phyloP scores from a whole-genome alignment of 1,140 invertebrate genomes.

The Drosophila jambulina region DNA sequence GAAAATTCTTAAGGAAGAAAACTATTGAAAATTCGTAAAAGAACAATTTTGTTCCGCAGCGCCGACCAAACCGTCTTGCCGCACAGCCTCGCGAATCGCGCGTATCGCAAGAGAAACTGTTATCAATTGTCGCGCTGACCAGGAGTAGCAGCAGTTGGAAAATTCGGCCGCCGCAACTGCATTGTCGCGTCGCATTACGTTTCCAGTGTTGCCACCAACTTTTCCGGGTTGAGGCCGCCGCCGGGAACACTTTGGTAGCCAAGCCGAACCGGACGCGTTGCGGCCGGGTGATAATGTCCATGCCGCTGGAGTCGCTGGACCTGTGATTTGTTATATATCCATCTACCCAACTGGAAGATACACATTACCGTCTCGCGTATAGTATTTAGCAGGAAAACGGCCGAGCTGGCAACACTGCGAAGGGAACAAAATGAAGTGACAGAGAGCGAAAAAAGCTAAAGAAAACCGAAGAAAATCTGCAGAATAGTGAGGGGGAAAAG shows the following conservation, averaged over 20 bases:
- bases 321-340: conserved; percentile 1
- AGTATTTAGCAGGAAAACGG: conserved; percentile 59
- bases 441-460: conserved; percentile 26
- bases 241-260: conserved; percentile 20
- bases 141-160: background rate
- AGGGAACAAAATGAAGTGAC: conserved; percentile 71
- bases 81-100: conserved; percentile 2
- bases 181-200: conserved; percentile 70
- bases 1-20: conserved; percentile 55
- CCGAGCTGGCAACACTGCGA: conserved; percentile 64
- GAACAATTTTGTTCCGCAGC: conserved; percentile 2
- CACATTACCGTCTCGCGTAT: conserved; percentile 4
- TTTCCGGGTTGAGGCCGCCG: conserved; percentile 24
- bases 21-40: conserved; percentile 19
- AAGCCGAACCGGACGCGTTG: conserved; percentile 18
- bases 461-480: conserved; percentile 18
- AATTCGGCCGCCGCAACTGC: conserved; percentile 48
- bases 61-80: conserved; percentile 6
- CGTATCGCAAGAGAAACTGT: background rate
- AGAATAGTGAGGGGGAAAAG: conserved; percentile 13
- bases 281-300: conserved; percentile 24
- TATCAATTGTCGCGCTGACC: conserved; percentile 11
- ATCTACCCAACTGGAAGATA: background rate
- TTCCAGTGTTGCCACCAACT: conserved; percentile 62
- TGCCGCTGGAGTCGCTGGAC: conserved; percentile 6